phyloP scores from a whole-genome alignment of 2,888 invertebrate genomes.

The Drosophila yooni region DNA sequence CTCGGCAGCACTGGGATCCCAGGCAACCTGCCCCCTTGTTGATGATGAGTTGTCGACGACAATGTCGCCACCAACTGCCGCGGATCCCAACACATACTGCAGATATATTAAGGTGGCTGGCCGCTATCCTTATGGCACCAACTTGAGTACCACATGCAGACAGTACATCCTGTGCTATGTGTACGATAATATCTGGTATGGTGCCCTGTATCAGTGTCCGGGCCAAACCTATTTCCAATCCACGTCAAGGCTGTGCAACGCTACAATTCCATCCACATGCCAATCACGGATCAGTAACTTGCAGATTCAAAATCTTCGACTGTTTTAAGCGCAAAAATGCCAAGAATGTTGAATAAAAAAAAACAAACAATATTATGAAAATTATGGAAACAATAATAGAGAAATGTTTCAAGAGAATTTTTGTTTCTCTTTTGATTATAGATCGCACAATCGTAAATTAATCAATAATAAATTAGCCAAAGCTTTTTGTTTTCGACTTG shows the following conservation, averaged over 20 bases:
- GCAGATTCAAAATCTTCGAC: slow-evolving; percentile 24
- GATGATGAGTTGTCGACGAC: slow-evolving; percentile 31
- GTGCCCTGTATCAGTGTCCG: slow-evolving; percentile 59
- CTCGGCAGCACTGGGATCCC: slow-evolving; percentile 10
- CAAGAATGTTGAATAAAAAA: not conserved
- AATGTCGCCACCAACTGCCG: not conserved
- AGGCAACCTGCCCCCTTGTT: slow-evolving; percentile 47
- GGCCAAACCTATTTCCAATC: slow-evolving; percentile 61
- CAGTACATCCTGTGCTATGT: slow-evolving; percentile 61
- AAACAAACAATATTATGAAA: not conserved
- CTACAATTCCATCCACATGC: slow-evolving; percentile 45
- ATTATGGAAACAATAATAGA: not conserved
- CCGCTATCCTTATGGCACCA: slow-evolving; percentile 64
- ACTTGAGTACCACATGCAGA: slow-evolving; percentile 51
- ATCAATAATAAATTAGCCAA: not conserved
- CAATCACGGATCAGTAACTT: slow-evolving; percentile 18
- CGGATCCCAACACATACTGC: slow-evolving; percentile 49
- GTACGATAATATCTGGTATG: slow-evolving; percentile 35
- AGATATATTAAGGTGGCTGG: slow-evolving; percentile 29
- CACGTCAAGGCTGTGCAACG: slow-evolving; percentile 38
- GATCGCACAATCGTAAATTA: not conserved
- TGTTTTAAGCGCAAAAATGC: slow-evolving; percentile 6
- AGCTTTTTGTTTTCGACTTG: not conserved
- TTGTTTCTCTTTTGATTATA: not conserved
- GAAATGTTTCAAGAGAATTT: not conserved